Evolutionary conservation across 2,888 invertebrate species (phyloP).

Genomic region (Parascotia fuliginaria): DNA sequence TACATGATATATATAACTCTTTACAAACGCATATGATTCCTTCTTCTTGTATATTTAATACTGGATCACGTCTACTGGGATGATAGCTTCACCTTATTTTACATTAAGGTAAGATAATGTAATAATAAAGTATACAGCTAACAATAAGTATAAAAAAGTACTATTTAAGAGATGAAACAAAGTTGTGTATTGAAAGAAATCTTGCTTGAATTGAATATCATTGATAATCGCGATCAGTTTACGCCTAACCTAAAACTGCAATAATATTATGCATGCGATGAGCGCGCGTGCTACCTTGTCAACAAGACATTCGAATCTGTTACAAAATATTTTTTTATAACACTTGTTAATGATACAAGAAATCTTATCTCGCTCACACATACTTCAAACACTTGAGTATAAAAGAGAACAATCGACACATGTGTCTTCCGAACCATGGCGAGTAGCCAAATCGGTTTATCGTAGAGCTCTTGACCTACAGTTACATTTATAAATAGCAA

Average conservation of each 20-base stretch:
- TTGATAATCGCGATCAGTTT: too few relatives aligned
- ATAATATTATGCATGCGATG: conserved; percentile 31
- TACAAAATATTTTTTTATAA: conserved; percentile 41
- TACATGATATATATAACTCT: too few relatives aligned
- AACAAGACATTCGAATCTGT: conserved; percentile 31
- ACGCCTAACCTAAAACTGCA: conserved; percentile 7
- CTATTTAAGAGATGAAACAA: too few relatives aligned
- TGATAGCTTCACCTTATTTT: too few relatives aligned
- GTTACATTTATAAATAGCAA: conserved; percentile 61
- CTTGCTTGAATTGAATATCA: too few relatives aligned
- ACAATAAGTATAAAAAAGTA: too few relatives aligned
- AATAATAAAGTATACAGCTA: too few relatives aligned
- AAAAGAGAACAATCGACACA: conserved; percentile 38
- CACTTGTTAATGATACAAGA: conserved; percentile 32
- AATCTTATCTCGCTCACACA: conserved; percentile 23
- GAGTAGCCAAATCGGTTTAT: conserved; percentile 60
- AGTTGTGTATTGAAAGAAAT: too few relatives aligned
- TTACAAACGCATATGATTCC: too few relatives aligned
- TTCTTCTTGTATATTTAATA: too few relatives aligned
- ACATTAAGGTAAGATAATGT: too few relatives aligned
- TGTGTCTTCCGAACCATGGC: conserved; percentile 49
- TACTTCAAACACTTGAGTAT: conserved; percentile 2
- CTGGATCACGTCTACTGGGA: too few relatives aligned
- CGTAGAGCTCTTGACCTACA: conserved; percentile 73
- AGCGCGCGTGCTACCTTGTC: conserved; percentile 20